A percentile compares a stretch with the other conserved stretches of the same genome.
Conservation (phyloP, 2,113 vertebrate genomes). For the Calonectris borealis region DNA sequence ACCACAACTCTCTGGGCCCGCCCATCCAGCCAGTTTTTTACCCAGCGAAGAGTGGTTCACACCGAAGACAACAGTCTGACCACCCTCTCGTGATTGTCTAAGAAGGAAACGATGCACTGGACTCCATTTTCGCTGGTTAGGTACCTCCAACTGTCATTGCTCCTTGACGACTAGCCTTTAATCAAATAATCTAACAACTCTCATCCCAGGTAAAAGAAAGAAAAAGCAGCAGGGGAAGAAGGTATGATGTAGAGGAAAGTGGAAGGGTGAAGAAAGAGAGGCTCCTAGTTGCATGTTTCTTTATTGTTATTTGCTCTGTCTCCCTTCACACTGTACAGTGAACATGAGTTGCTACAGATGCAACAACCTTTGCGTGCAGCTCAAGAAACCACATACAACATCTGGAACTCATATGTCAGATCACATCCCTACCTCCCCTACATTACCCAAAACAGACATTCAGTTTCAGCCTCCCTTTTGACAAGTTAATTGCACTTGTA, state of each 20-base stretch:
- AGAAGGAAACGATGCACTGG: background rate
- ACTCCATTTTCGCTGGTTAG: background rate
- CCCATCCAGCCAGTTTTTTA: too few species aligned
- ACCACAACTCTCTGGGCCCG: too few species aligned
- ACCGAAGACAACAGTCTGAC: background rate
- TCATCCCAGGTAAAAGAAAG: background rate
- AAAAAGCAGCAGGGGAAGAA: background rate
- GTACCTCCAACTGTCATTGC: background rate
- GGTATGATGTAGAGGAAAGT: background rate
- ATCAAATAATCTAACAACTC: background rate
- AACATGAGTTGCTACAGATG: background rate
- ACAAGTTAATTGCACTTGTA: background rate
- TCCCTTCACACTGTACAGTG: background rate
- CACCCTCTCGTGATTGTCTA: background rate
- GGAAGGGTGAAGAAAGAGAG: background rate
- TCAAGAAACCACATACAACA: slow-evolving; percentile 19
- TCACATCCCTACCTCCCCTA: background rate
- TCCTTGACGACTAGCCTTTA: background rate
- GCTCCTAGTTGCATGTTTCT: background rate
- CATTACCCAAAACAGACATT: background rate
- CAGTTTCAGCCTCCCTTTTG: background rate
- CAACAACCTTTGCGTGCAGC: background rate
- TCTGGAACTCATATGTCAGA: slow-evolving; percentile 15
- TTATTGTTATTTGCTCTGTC: background rate
- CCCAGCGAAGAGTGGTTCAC: too few species aligned